Percentiles rank a stretch among this genome's conserved stretches.
phyloP scores from a whole-genome alignment of 2,113 vertebrate genomes.

The Henicopernis longicauda region DNA sequence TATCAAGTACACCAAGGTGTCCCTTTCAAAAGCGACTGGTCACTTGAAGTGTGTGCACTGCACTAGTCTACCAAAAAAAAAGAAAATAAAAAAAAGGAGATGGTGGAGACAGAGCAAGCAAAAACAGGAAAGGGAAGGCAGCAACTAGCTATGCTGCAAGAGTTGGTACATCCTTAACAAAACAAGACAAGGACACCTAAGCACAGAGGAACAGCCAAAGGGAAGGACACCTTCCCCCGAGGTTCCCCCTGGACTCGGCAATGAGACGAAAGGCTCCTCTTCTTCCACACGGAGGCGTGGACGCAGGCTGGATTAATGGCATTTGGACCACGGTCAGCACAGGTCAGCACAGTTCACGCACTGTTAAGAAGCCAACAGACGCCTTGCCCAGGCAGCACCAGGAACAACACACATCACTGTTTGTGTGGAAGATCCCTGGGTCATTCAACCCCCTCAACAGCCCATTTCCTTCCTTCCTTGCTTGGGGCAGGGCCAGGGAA shows the following conservation, averaged over 20 bases:
- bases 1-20: neutral
- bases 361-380: neutral
- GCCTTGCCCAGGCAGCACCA: accelerated
- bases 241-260: neutral
- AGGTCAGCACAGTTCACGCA: accelerated
- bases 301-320: accelerated
- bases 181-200: neutral
- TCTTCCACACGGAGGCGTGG: neutral
- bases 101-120: accelerated
- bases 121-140: neutral
- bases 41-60: accelerated
- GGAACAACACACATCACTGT: neutral
- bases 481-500: neutral
- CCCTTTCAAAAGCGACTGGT: neutral
- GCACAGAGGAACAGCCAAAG: neutral
- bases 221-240: neutral
- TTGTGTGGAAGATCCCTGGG: neutral
- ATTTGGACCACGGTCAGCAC: neutral
- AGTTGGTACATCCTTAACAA: neutral
- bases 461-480: neutral
- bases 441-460: neutral
- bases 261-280: neutral
- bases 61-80: neutral
- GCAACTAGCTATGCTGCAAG: neutral
- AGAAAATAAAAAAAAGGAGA: accelerated